Evolutionary conservation across 2,797 vertebrate species (phyloP), one percentile per base, ranked within the genome.

Genomic region (Oreonectes daqikongensis): DNA sequence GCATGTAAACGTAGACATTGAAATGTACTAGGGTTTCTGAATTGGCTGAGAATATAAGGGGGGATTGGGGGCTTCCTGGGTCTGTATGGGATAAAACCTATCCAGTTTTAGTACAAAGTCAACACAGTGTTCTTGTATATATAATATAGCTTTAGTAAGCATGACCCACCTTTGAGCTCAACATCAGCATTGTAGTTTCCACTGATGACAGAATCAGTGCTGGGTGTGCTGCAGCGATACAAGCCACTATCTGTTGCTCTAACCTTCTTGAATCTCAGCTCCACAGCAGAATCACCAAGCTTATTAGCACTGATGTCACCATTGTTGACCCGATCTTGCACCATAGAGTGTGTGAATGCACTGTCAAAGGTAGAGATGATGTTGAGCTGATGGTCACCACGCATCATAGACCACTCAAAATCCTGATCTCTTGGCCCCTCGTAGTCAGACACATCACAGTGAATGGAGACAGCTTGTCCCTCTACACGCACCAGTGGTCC

Each of bases 401-500:
- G 85, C 79, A 94, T 88, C 64, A 87, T 12, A 30, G 3, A 89
- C 94, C 95, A 95, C 46, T 95, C 95, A 77, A 95, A 95, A 83
- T 95, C 94, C 82, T 95, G 95, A 15, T 95, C 95, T 0, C 83
- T 86, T 60, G 94, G 94, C 44, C 95, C 95, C 0, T 95, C 90
- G 0, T 95, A 95, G 67, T 94, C 88, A 1, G 90, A 94, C 24
- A 95, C 94, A 0, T 88, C 90, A 85, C 95, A 95, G 12, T 89
- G 92, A 72, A 95, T 92, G 52, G 84, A 86, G 77, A 93, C 91
- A 26, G 91, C 86, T 0, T 93, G 94, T n/a, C 92, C 94, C 61
- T 84, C 81, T 0, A 95, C 93, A 12, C 92, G 90, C 20, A 94
- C 88, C 24, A 95, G 85, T 22, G 90, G 92, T 4, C 93, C 89